phyloP scores from a whole-genome alignment of 2,113 vertebrate genomes.

The Macrotis lagotis region DNA sequence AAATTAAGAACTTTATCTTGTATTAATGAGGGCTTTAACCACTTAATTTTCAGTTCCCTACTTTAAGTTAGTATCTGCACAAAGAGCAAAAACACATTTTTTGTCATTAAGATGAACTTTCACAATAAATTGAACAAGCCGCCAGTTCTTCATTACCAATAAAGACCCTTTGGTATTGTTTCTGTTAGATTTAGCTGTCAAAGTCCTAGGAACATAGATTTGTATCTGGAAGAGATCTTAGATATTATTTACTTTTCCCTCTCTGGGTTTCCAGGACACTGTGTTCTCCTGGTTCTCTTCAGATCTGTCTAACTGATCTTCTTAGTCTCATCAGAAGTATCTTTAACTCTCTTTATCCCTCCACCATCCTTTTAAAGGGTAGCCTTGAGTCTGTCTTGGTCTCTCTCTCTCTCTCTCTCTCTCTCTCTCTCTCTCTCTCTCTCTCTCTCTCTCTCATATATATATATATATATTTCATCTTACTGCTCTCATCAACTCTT shows the following conservation, averaged over 20 bases:
- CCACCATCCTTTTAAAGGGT: neutral
- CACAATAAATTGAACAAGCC: neutral
- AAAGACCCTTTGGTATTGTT: neutral
- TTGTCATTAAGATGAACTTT: neutral
- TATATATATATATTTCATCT: neutral
- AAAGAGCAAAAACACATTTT: neutral
- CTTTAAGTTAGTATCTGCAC: neutral
- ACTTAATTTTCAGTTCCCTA: neutral
- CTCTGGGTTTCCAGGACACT: neutral
- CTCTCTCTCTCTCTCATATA: neutral
- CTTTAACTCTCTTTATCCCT: neutral
- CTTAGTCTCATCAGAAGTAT: neutral
- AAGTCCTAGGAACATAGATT: neutral
- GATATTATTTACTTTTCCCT: neutral
- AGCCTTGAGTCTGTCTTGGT: neutral
- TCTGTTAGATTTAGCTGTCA: neutral
- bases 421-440: neutral
- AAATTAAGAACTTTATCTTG: constrained; percentile 40
- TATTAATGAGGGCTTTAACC: constrained; percentile 22
- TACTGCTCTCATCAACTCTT: neutral
- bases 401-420: neutral
- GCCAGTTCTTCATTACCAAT: neutral
- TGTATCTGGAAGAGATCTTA: neutral
- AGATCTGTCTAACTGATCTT: neutral
- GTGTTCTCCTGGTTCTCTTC: neutral